Conservation (phyloP, 1,140 invertebrate species). For the Apis dorsata region DNA sequence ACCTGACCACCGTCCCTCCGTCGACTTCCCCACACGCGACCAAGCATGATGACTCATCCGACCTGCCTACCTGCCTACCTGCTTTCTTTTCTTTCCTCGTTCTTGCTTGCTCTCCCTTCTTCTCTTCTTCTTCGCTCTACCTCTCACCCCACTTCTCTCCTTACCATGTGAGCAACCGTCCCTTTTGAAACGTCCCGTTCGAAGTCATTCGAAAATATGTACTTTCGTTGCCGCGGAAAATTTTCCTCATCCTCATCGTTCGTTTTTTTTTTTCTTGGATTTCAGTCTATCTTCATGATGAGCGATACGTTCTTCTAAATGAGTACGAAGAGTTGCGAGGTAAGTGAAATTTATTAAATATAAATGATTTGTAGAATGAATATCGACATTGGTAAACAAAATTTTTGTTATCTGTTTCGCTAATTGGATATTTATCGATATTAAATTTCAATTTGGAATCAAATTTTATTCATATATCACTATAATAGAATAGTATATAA, state of each 20-base stretch:
- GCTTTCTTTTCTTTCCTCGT: not conserved
- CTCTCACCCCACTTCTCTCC: not conserved
- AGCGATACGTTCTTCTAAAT: conserved; percentile 67
- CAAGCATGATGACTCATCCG: conserved; percentile 62
- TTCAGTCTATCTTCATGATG: conserved; percentile 73
- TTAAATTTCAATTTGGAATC: no score
- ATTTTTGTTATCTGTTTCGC: no score
- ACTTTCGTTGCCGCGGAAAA: not conserved
- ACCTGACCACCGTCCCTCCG: conserved; percentile 64
- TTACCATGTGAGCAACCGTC: not conserved
- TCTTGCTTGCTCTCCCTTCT: not conserved
- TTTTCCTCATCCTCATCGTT: no score
- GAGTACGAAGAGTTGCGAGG: conserved; percentile 59
- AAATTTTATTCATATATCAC: no score
- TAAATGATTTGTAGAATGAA: no score
- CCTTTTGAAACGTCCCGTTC: not conserved
- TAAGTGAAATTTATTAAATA: conserved; percentile 20
- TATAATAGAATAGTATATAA: no score
- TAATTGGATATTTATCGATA: no score
- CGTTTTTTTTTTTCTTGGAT: conserved; percentile 21
- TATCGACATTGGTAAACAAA: no score
- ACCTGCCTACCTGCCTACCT: not conserved
- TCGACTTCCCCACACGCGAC: conserved; percentile 57
- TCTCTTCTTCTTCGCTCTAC: not conserved
- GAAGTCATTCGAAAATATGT: not conserved